Evolutionary conservation across 2,797 vertebrate genomes (phyloP).

Genomic region (Cephalopachus bancanus): DNA sequence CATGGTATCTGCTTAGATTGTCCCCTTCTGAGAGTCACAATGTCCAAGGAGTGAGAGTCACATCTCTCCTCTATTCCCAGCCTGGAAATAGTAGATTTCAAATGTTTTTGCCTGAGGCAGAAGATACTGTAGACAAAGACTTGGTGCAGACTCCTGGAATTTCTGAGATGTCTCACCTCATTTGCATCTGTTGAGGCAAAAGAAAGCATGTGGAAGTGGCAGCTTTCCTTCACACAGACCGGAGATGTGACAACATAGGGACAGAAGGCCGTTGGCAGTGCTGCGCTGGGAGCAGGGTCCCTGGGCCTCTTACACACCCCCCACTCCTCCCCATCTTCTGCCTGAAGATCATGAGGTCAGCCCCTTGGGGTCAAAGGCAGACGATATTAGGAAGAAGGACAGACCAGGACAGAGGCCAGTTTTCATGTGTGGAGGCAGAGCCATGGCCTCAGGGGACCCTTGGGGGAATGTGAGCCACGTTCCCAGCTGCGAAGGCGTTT

Average conservation of each 20-base stretch:
- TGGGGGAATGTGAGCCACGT: not conserved
- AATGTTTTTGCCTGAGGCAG: not conserved
- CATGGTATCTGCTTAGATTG: not conserved
- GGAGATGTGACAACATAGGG: no score
- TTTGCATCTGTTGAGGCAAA: not conserved
- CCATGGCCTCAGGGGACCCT: not conserved
- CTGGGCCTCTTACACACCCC: no score
- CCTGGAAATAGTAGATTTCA: not conserved
- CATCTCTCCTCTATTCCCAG: not conserved
- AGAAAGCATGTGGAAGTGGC: not conserved
- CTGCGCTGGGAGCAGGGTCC: no score
- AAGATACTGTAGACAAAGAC: not conserved
- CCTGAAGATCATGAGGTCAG: not conserved
- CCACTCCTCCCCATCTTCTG: not conserved
- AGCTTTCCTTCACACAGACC: not conserved
- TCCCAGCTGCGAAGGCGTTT: not conserved
- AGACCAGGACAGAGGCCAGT: not conserved
- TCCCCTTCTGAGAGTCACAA: not conserved
- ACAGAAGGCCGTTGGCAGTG: no score
- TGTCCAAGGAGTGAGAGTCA: not conserved
- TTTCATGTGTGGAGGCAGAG: not conserved
- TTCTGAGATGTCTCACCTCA: not conserved
- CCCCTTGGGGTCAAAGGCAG: not conserved
- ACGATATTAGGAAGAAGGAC: not conserved
- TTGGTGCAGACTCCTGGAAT: not conserved